Base-by-base conservation (phyloP, 2,888 invertebrate genomes). In the Dioctria linearis region DNA sequence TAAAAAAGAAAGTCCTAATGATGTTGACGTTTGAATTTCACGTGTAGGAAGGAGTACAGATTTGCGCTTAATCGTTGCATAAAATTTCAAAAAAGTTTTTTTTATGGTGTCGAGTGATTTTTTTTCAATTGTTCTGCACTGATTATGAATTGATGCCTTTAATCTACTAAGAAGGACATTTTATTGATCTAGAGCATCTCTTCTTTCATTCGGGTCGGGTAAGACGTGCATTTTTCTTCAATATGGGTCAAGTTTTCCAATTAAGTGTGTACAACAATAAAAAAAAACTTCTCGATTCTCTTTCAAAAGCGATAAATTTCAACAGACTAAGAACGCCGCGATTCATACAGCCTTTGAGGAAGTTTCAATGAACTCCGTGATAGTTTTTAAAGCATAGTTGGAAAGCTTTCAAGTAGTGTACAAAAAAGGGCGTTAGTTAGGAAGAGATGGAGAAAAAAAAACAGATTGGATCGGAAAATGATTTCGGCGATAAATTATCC, bases 11-110 rank as follows among this genome's bases (percentile, higher is more conserved):
- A 49, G 37, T 78, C 25, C 63, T 78, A 78, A 78, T 78, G 78
- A 78, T 78, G 78, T 78, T 78, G 63, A 61, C 43, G 61, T 63
- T 78, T 39, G 13, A 37, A 78, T 40, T 78, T 63, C 78, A 78
- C 3, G 61, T 25, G 25, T 57, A 63, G 61, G 25, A 25, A 63
- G 61, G 25, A 25, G 25, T 25, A 25, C 25, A 61, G 63, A 78
- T 63, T 78, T 78, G 78, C 25, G 25, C 63, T 61, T 78, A 78
- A 78, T 78, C 78, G 78, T 11, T 11, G 63, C 39, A 37, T 8
- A 8, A 39, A 42, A 37, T 13, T 25, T 6, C 57, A 11, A n/a
- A 8, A 13, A 43, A 66, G 43, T 3, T 46, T 66, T n/a, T 43
- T 66, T 13, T 25, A 51, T 9, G 51, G 8, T 51, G 61, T 3